Conservation (phyloP, 1,140 invertebrate species). For the Ceratosolen fusciceps region DNA sequence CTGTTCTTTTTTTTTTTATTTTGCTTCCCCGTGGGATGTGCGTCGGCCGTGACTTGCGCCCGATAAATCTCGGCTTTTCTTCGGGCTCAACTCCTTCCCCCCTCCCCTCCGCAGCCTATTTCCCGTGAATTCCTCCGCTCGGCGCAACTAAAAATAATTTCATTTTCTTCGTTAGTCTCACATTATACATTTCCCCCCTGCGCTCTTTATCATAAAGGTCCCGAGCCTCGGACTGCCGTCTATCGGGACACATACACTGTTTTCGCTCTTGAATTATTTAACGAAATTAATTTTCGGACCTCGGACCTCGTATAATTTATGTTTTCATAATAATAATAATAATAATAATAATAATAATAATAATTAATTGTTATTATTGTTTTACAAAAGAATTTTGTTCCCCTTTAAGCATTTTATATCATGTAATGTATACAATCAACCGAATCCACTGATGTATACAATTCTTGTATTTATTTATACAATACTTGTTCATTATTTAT, state of each 20-base stretch:
- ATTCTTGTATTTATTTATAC: too few species aligned
- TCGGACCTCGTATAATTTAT: not conserved
- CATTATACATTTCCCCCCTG: not conserved
- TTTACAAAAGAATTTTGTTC: not conserved
- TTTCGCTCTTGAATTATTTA: not conserved
- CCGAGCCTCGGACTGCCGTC: not conserved
- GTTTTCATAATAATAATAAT: not conserved
- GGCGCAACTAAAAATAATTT: not conserved
- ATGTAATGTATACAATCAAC: too few species aligned
- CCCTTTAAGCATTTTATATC: not conserved
- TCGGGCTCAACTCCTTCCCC: too few species aligned
- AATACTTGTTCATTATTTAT: too few species aligned
- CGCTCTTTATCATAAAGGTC: not conserved
- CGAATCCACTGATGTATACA: too few species aligned
- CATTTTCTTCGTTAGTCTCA: not conserved
- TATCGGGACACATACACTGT: not conserved
- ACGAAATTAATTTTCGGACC: not conserved
- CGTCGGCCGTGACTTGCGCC: not conserved
- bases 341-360: too few species aligned
- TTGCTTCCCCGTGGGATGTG: not conserved
- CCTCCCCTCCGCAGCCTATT: not conserved
- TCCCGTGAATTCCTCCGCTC: not conserved
- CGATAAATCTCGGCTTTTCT: constrained; percentile 50
- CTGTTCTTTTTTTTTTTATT: too few species aligned
- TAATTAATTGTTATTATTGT: too few species aligned